Evolutionary conservation across 2,888 invertebrate genomes (phyloP), one percentile per base, ranked within the genome.

Genomic region (Blomia tropicalis): DNA sequence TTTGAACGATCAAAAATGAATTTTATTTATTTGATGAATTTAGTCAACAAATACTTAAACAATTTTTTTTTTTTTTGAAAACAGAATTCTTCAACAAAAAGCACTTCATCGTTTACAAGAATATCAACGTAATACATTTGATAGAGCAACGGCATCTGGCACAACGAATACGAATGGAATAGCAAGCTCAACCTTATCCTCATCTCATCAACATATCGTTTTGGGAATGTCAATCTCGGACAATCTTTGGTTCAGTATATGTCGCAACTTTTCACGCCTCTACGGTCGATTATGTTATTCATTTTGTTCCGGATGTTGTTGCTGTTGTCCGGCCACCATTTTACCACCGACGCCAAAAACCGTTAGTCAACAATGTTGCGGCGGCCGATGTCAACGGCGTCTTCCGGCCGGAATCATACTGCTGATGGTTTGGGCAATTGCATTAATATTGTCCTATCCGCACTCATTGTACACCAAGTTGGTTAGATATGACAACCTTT

Each of bases 31-130:
- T 41, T n/a, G n/a, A n/a, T 17, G 41, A 17, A n/a, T 41, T n/a
- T 41, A 41, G n/a, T 41, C 41, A 14, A 14, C 41, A 14, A 41
- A 17, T n/a, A 14, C 14, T 17, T 41, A 41, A 41, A 41, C 14
- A 41, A 41, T n/a, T 41, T 41, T 27, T 47, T 27, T 14, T 27
- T 19, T 47, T 47, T n/a, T 47, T 27, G 7, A 22, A 7, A 22
- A 11, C 51, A 47, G 51, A 47, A 47, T 47, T 27, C 51, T 47
- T 27, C 51, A 47, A n/a, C 51, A 47, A n/a, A 7, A n/a, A 7
- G n/a, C 7, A 7, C n/a, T 47, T 47, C 51, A 47, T 14, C 51
- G 51, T 11, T 11, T 25, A n/a, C 51, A 47, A 27, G 14, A 17
- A n/a, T 17, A 41, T 14, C 41, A 41, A n/a, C n/a, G n/a, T n/a